Percentiles rank a stretch among this genome's conserved stretches.
Conservation (phyloP, 2,797 vertebrate genomes). For the Falco novaeseelandiae region DNA sequence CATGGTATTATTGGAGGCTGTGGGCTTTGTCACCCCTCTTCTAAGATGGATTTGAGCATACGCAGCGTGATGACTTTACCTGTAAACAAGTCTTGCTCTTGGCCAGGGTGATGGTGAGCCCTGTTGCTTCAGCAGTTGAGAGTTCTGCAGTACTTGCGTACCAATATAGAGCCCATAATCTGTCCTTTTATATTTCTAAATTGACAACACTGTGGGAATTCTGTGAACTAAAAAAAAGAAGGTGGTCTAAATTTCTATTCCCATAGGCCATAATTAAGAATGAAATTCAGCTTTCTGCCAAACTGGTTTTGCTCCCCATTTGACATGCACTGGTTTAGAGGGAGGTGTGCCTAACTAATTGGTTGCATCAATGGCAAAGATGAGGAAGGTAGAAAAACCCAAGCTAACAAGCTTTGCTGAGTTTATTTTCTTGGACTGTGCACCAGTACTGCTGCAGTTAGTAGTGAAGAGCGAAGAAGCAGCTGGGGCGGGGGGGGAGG, state of each 20-base stretch:
- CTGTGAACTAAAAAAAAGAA: neutral
- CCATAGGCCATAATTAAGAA: neutral
- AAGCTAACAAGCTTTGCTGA: neutral
- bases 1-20: neutral
- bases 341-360: neutral
- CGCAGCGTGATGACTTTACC: fast-evolving
- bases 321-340: neutral
- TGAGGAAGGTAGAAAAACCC: neutral
- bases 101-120: neutral
- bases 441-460: neutral
- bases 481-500: neutral
- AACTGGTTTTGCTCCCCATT: neutral
- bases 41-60: neutral
- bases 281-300: neutral
- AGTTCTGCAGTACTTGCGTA: neutral
- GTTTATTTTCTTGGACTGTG: neutral
- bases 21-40: neutral
- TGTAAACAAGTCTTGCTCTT: neutral
- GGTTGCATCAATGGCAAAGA: neutral
- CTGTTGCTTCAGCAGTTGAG: neutral
- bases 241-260: neutral
- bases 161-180: neutral
- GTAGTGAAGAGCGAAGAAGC: neutral
- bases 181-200: neutral
- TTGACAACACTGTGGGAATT: neutral